Base-by-base conservation (phyloP, 2,797 vertebrate species). In the Acropternis orthonyx region DNA sequence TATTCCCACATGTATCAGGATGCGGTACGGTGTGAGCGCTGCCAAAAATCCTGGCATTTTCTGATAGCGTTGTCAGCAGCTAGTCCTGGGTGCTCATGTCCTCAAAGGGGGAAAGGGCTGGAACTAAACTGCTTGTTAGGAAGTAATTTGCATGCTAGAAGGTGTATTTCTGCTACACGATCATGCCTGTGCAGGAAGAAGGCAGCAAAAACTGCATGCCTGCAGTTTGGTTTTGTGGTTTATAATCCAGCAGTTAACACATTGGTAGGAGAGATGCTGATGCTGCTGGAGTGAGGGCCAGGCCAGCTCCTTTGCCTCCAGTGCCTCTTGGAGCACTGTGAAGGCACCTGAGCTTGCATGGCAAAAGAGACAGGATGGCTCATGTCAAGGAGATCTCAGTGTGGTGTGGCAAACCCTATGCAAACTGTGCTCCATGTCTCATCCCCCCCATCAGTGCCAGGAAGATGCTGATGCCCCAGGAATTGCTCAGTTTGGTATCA, bases 311-410 rank as follows among this genome's bases (percentile, higher is more conserved):
- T 43, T 17, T 32, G 58, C 81, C 39, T 24, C 24, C 1, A 1
- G 3, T 1, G 1, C 2, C 3, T 2, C 16, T 37, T 41, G 2
- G 7, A 48, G 63, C 56, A 12, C 24, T 5, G 1, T 30, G 52
- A 37, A 75, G 32, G 7, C 39, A 16, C 18, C 49, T 10, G 32
- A 71, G 26, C 15, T 14, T 20, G 9, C 27, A 27, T 30, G 61
- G 14, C 9, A 71, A 20, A 14, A 66, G 30, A 43, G 12, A 10
- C 4, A 8, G 48, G 21, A 14, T 6, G 37, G 32, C 2, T 14
- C 0, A 0, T 12, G 17, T 26, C 69, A 62, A 80, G 84, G 22
- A 51, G 30, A 14, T 51, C 52, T 71, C 3, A 0, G 13, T 36
- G 15, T 34, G 51, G 10, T 39, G 78, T 75, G 30, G 39, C 7